phyloP scores from a whole-genome alignment of 2,797 vertebrate species.

The Sparidentex hasta region DNA sequence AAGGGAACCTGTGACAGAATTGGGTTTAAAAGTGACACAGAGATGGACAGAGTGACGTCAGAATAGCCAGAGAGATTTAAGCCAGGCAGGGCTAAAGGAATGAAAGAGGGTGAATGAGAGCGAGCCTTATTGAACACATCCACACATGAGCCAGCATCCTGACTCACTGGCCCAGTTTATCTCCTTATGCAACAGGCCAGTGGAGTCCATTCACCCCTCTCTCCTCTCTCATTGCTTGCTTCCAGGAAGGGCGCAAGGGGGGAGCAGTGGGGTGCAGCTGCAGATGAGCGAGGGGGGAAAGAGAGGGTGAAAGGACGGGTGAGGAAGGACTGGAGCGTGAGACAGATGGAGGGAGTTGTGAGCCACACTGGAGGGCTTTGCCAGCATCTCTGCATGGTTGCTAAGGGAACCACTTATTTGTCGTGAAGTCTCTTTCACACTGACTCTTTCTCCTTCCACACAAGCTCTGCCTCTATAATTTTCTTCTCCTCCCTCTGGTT shows the following conservation, averaged over 20 bases:
- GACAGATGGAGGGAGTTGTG: conserved; percentile 26
- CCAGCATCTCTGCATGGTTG: conserved; percentile 68
- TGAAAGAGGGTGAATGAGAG: conserved; percentile 41
- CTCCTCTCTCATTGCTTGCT: conserved; percentile 61
- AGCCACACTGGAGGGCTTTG: conserved; percentile 44
- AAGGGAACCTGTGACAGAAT: conserved; percentile 20
- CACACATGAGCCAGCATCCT: conserved; percentile 59
- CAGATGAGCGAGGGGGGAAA: conserved; percentile 26
- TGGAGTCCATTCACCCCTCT: conserved; percentile 60
- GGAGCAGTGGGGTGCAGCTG: conserved; percentile 53
- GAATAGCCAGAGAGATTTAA: conserved; percentile 34
- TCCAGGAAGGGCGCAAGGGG: conserved; percentile 49
- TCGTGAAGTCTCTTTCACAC: conserved; percentile 47
- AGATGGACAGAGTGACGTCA: conserved; percentile 48
- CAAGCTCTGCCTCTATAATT: conserved; percentile 6
- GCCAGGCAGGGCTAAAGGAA: conserved; percentile 31
- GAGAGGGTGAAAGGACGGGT: conserved; percentile 14
- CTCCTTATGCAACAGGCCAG: conserved; percentile 68
- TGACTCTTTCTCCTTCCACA: conserved; percentile 34
- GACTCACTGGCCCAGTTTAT: conserved; percentile 73
- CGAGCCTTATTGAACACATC: conserved; percentile 56
- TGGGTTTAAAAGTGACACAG: conserved; percentile 26
- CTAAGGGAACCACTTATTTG: conserved; percentile 66
- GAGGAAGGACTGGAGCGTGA: conserved; percentile 41
- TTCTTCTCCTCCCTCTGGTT: conserved; percentile 24